Conservation (phyloP, 2,888 invertebrate genomes). For the Leucoma salicis region DNA sequence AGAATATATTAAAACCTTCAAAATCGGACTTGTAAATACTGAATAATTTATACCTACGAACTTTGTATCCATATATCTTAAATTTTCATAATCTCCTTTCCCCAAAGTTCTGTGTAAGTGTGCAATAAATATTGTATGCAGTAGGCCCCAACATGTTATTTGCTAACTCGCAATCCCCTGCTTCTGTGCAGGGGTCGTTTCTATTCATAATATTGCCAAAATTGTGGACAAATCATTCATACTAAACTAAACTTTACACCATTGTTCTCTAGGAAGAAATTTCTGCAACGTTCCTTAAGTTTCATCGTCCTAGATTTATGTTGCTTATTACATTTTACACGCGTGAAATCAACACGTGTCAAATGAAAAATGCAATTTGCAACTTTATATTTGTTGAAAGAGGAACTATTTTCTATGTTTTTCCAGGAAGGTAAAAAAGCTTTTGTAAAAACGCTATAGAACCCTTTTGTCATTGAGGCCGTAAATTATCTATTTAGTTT, state of each 20-base stretch:
- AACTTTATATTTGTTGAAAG: slow-evolving; percentile 55
- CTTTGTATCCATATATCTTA: slow-evolving; percentile 37
- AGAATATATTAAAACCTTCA: slow-evolving; percentile 35
- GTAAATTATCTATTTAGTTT: slow-evolving; percentile 75
- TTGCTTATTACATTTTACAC: slow-evolving; percentile 76
- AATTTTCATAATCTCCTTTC: slow-evolving; percentile 63
- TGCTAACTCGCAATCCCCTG: slow-evolving; percentile 63
- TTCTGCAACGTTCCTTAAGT: slow-evolving; percentile 24
- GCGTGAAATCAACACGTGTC: slow-evolving; percentile 68
- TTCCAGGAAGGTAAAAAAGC: slow-evolving; percentile 11
- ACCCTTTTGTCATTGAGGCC: slow-evolving; percentile 64
- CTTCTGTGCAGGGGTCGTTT: slow-evolving; percentile 56
- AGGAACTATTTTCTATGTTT: slow-evolving; percentile 49
- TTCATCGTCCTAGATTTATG: slow-evolving; percentile 65
- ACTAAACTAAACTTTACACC: slow-evolving; percentile 43
- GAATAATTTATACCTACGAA: slow-evolving; percentile 46
- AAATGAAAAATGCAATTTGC: slow-evolving; percentile 60
- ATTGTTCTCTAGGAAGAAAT: slow-evolving; percentile 23
- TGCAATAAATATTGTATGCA: slow-evolving; percentile 74
- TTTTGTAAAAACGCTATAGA: slow-evolving; percentile 32
- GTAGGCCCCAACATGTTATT: slow-evolving; percentile 68
- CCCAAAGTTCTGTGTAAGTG: slow-evolving; percentile 49
- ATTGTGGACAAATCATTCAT: slow-evolving; percentile 42
- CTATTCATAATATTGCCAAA: slow-evolving; percentile 69
- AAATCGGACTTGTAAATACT: slow-evolving; percentile 29